Evolutionary conservation across 2,797 vertebrate genomes (phyloP).

Genomic region (Syncerus caffer): DNA sequence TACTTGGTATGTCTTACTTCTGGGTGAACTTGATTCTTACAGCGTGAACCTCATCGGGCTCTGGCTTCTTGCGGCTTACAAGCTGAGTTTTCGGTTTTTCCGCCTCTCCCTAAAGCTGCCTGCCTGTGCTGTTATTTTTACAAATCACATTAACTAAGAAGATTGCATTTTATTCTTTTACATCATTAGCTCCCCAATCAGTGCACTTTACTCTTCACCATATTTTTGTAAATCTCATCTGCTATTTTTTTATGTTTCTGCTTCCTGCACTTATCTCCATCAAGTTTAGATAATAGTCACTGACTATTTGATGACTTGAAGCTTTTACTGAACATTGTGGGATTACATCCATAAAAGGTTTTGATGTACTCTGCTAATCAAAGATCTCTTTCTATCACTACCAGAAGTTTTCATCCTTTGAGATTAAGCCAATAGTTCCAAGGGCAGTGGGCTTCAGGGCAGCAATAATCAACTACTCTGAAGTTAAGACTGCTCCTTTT

Average conservation of each 20-base stretch:
- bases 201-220: not conserved
- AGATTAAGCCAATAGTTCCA: not conserved
- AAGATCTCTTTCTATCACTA: constrained; percentile 22
- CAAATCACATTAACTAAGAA: constrained; percentile 17
- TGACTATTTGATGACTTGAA: not conserved
- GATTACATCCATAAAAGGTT: not conserved
- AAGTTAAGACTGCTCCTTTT: not conserved
- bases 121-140: not conserved
- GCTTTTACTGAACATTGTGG: not conserved
- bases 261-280: constrained; percentile 41
- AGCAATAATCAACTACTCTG: not conserved
- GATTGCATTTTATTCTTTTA: not conserved
- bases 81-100: not conserved
- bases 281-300: not conserved
- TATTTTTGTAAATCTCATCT: constrained; percentile 5
- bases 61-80: not conserved
- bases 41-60: not conserved
- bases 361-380: not conserved
- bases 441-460: not conserved
- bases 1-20: not conserved
- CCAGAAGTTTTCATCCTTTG: not conserved
- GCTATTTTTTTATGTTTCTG: constrained; percentile 19
- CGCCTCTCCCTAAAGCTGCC: not conserved
- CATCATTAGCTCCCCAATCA: not conserved
- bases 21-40: not conserved